Percentiles rank a stretch among this genome's conserved stretches.
Evolutionary conservation across 92 coral and sea anemone genomes (phyloP).

Genomic region (Bergia sp.): DNA sequence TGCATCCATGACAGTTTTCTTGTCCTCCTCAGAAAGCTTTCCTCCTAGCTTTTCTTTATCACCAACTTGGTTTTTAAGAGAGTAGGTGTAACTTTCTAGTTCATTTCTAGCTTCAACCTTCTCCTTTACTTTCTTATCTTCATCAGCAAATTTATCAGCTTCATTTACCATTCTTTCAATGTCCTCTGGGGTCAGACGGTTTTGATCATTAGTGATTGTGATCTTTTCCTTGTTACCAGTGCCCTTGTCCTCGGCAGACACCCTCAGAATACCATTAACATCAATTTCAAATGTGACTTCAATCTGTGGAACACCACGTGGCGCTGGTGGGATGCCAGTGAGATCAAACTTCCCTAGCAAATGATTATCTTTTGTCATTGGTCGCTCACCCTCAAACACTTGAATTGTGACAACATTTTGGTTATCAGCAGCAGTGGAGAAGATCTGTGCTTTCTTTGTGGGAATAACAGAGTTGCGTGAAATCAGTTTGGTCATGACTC

Average conservation of each 20-base stretch:
- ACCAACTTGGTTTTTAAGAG: conserved; percentile 96
- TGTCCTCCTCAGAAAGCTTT: conserved; percentile 93
- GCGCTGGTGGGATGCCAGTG: conserved; percentile 98
- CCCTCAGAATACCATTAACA: conserved; percentile 97
- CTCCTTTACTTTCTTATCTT: conserved; percentile 95
- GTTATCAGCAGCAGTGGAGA: conserved; percentile 99
- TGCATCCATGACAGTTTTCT: conserved; percentile 87
- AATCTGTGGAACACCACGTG: conserved; percentile 98
- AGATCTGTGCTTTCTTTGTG: conserved; percentile 96
- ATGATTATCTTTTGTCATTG: conserved; percentile 98
- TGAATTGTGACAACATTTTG: conserved; percentile 99
- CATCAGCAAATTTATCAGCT: conserved; percentile 99
- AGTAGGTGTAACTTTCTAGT: conserved; percentile 95
- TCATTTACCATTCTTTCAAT: conserved; percentile 98
- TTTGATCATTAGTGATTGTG: conserved; percentile 98
- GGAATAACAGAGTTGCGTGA: conserved; percentile 96
- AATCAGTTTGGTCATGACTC: conserved; percentile 99
- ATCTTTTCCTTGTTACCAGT: conserved; percentile 99
- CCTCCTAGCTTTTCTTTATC: conserved; percentile 99
- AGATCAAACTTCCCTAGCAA: conserved; percentile 95
- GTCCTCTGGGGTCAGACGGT: conserved; percentile 96
- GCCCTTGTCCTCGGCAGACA: conserved; percentile 99
- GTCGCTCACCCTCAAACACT: conserved; percentile 97
- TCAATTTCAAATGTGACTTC: conserved; percentile 98
- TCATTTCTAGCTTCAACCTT: conserved; percentile 93